These are phyloP conservation scores for Enteromius afrohamiltoni DNA, from an alignment of 2,797 vertebrate species.

Conservation along the genomic window DNA sequence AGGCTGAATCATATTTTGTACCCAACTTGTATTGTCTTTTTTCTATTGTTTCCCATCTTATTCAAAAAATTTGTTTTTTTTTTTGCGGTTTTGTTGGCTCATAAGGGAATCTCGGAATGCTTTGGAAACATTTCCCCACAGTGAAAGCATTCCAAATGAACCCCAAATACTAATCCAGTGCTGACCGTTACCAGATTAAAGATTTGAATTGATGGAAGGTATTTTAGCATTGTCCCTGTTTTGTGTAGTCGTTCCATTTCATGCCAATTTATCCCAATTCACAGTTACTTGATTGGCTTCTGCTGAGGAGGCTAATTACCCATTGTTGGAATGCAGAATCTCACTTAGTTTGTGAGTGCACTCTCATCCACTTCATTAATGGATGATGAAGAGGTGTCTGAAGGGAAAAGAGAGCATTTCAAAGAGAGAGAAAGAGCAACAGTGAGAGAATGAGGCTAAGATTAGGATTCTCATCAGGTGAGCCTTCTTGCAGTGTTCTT, in stretches of 20 bases:
- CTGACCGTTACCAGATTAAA: constrained; percentile 9
- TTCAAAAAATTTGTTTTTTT: background rate
- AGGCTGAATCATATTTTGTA: background rate
- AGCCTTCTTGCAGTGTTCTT: background rate
- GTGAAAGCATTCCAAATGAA: constrained; percentile 2
- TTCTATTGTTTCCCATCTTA: too few relatives aligned
- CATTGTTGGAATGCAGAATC: constrained; percentile 51
- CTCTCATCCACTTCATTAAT: constrained; percentile 56
- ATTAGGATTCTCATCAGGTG: constrained; percentile 45
- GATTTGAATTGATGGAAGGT: constrained; percentile 19
- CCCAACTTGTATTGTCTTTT: background rate
- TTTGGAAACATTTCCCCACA: constrained; percentile 1
- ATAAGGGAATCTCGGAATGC: background rate
- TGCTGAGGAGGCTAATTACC: constrained; percentile 55
- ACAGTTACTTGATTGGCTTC: constrained; percentile 54
- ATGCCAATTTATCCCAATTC: constrained; percentile 56
- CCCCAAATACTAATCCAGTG: background rate
- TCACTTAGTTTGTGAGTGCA: constrained; percentile 53
- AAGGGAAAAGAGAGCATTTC: constrained; percentile 1
- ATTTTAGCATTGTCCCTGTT: constrained; percentile 20
- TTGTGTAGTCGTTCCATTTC: constrained; percentile 41
- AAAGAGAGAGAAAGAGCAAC: background rate
- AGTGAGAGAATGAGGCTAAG: background rate
- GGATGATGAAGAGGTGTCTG: constrained; percentile 51
- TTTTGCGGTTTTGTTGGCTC: background rate